These are phyloP conservation scores for Spilosoma lubricipeda DNA, from an alignment of 2,888 invertebrate genomes.

Conservation along the genomic window DNA sequence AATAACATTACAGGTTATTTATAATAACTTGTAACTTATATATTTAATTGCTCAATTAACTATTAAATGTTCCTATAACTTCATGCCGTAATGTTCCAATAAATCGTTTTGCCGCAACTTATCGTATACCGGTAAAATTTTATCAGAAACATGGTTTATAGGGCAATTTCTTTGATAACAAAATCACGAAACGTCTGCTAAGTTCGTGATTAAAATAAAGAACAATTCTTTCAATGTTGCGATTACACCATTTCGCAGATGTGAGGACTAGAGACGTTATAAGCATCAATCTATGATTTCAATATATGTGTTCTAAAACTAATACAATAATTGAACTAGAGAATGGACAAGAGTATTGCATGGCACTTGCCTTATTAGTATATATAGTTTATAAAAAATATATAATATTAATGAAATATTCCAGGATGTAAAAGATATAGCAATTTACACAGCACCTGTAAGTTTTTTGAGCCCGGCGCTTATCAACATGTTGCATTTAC, in stretches of 20 bases:
- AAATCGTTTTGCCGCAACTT: neutral
- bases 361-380: neutral
- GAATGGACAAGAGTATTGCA: too few species aligned
- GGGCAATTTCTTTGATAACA: neutral
- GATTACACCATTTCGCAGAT: neutral
- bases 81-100: neutral
- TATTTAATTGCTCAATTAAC: neutral
- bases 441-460: slow-evolving; percentile 84
- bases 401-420: neutral
- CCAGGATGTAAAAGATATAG: slow-evolving; percentile 83
- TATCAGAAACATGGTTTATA: neutral
- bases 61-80: neutral
- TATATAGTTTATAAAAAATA: neutral
- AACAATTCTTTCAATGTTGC: neutral
- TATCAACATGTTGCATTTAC: slow-evolving; percentile 86
- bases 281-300: too few species aligned
- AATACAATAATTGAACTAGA: neutral
- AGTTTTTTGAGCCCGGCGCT: slow-evolving; percentile 85
- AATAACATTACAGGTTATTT: slow-evolving; percentile 80
- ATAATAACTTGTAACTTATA: neutral
- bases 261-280: neutral
- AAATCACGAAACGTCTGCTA: neutral
- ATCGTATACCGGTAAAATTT: neutral
- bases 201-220: neutral
- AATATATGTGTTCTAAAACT: neutral